These are phyloP conservation scores for Erethizon dorsatum DNA, from an alignment of 2,797 vertebrate genomes.

Conservation along the genomic window DNA sequence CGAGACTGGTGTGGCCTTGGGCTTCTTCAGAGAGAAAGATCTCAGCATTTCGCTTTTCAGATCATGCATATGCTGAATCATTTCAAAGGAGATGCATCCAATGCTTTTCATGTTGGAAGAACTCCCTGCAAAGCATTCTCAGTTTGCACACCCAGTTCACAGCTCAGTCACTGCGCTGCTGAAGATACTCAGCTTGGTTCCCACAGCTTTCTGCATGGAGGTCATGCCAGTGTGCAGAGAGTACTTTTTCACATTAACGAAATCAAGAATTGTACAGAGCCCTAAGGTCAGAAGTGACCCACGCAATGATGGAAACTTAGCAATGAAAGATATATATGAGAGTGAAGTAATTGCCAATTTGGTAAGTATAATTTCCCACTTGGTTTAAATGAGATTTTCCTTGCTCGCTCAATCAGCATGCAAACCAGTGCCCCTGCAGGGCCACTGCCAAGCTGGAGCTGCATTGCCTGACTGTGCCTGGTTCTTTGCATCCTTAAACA, in stretches of 20 bases:
- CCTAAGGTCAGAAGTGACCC: conserved; percentile 75
- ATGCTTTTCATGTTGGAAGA: conserved; percentile 13
- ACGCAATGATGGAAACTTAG: conserved; percentile 9
- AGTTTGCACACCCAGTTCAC: background rate
- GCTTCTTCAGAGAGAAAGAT: background rate
- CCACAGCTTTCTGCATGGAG: conserved; percentile 20
- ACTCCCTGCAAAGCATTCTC: background rate
- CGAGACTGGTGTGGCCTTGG: background rate
- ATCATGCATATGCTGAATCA: background rate
- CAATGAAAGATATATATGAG: conserved; percentile 46
- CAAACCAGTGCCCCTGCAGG: background rate
- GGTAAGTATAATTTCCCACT: conserved; percentile 80
- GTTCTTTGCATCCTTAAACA: conserved; percentile 1
- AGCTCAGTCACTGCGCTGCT: background rate
- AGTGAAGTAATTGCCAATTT: conserved; percentile 78
- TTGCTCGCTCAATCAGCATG: conserved; percentile 48
- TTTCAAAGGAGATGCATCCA: background rate
- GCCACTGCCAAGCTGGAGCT: background rate
- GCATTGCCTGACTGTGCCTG: background rate
- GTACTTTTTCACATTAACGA: conserved; percentile 53
- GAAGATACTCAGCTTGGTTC: background rate
- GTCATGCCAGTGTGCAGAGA: background rate
- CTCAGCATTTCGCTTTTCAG: background rate
- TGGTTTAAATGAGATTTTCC: conserved; percentile 85
- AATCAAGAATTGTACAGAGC: conserved; percentile 71